Percentiles rank a stretch among this genome's conserved stretches.
Conservation (phyloP, 2,113 vertebrate genomes). For the Chloropsis hardwickii region DNA sequence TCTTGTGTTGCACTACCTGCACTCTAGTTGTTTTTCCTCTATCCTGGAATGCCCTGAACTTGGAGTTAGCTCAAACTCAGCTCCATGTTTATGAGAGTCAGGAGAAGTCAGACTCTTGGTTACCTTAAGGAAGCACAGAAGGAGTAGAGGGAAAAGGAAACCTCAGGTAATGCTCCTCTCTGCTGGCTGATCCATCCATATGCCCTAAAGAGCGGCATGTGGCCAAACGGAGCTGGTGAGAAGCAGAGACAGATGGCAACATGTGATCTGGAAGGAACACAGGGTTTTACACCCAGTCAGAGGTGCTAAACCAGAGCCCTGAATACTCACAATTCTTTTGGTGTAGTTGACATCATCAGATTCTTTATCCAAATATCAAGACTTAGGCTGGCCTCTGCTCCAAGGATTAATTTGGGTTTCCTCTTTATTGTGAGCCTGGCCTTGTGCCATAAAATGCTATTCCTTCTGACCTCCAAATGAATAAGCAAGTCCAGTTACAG, state of each 20-base stretch:
- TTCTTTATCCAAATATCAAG: not conserved
- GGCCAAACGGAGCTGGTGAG: constrained; percentile 13
- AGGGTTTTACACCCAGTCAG: constrained; percentile 38
- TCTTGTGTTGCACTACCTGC: not conserved
- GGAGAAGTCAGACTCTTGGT: not conserved
- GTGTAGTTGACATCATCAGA: not conserved
- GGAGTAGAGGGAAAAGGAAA: not conserved
- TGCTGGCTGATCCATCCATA: not conserved
- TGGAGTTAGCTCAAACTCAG: not conserved
- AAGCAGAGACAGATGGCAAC: constrained; percentile 52
- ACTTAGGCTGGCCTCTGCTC: not conserved
- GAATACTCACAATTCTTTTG: not conserved
- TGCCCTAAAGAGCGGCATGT: not conserved
- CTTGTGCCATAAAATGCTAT: not conserved
- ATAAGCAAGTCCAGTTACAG: not conserved
- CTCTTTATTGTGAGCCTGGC: not conserved
- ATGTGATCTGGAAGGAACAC: constrained; percentile 39
- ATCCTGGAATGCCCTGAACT: not conserved
- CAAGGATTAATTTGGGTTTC: not conserved
- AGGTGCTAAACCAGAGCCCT: not conserved
- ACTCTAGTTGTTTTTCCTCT: not conserved
- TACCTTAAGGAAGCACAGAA: not conserved
- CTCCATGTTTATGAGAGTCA: not conserved
- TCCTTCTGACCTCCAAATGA: not conserved
- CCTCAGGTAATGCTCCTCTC: not conserved